These are phyloP conservation scores for Lordiphosa stackelbergi DNA, from an alignment of 1,140 invertebrate genomes.

Conservation along the genomic window DNA sequence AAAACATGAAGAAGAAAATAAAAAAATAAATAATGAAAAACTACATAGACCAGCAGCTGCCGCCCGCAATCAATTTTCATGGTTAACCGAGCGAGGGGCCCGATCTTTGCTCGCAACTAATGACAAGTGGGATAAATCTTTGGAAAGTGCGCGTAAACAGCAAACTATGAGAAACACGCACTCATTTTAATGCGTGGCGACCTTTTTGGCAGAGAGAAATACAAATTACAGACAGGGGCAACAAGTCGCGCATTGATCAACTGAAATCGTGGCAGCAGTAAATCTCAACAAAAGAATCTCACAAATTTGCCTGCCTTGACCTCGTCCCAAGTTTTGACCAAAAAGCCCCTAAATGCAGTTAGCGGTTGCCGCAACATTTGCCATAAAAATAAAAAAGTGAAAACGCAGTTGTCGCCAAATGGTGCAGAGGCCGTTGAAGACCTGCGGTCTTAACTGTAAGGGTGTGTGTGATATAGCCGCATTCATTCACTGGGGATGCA, in stretches of 20 bases:
- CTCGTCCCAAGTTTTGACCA: background rate
- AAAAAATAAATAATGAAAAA: slow-evolving; percentile 37
- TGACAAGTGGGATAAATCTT: slow-evolving; percentile 68
- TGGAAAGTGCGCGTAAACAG: slow-evolving; percentile 34
- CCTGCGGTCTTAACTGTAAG: slow-evolving; percentile 11
- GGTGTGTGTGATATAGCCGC: slow-evolving; percentile 1
- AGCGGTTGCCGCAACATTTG: slow-evolving; percentile 38
- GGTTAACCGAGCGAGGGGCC: slow-evolving; percentile 54
- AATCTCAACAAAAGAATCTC: slow-evolving; percentile 35
- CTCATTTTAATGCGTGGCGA: slow-evolving; percentile 48
- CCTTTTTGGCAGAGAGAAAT: slow-evolving; percentile 42
- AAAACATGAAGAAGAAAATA: slow-evolving; percentile 5
- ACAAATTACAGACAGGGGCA: slow-evolving; percentile 27
- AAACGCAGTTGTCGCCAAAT: slow-evolving; percentile 48
- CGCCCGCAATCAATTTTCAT: slow-evolving; percentile 70
- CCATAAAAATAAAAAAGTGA: slow-evolving; percentile 40
- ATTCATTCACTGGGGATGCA: slow-evolving; percentile 51
- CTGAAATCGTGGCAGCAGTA: slow-evolving; percentile 21
- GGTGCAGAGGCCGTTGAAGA: slow-evolving; percentile 21
- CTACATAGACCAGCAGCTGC: slow-evolving; percentile 46
- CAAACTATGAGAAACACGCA: slow-evolving; percentile 59
- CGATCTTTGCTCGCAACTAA: slow-evolving; percentile 26
- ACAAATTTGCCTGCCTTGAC: background rate
- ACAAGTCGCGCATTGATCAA: slow-evolving; percentile 25
- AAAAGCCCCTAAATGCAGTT: slow-evolving; percentile 8